Evolutionary conservation across 2,797 vertebrate genomes (phyloP).

Genomic region (Protosalanx chinensis): DNA sequence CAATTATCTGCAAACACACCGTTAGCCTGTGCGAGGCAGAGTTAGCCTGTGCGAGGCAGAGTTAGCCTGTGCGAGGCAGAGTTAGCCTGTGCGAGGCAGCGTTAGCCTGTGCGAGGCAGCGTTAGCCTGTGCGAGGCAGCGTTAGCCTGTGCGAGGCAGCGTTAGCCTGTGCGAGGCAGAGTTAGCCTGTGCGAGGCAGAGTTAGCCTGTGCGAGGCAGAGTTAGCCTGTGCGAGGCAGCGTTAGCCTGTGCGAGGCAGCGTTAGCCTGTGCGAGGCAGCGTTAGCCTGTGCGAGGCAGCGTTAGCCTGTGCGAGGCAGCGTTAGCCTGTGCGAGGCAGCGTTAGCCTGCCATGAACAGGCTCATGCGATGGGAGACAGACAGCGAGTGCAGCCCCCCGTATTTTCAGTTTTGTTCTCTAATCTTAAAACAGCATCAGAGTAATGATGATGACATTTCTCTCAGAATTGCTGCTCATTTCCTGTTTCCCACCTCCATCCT

Average conservation of each 20-base stretch:
- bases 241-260: constrained; percentile 15
- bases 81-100: constrained; percentile 17
- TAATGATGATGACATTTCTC: constrained; percentile 1
- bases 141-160: constrained; percentile 16
- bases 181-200: constrained; percentile 15
- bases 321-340: constrained; percentile 3
- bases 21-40: constrained; percentile 13
- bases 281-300: constrained; percentile 15
- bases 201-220: constrained; percentile 15
- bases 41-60: constrained; percentile 17
- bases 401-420: neutral
- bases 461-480: constrained; percentile 5
- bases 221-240: constrained; percentile 16
- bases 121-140: constrained; percentile 15
- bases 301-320: constrained; percentile 16
- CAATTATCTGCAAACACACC: constrained; percentile 54
- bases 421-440: neutral
- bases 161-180: constrained; percentile 15
- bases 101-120: constrained; percentile 15
- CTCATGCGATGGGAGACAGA: neutral
- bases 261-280: constrained; percentile 16
- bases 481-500: neutral
- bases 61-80: constrained; percentile 17
- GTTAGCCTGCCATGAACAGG: neutral
- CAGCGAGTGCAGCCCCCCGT: neutral